These are phyloP conservation scores for Diplodus sargus DNA, from an alignment of 2,797 vertebrate species.

Conservation along the genomic window DNA sequence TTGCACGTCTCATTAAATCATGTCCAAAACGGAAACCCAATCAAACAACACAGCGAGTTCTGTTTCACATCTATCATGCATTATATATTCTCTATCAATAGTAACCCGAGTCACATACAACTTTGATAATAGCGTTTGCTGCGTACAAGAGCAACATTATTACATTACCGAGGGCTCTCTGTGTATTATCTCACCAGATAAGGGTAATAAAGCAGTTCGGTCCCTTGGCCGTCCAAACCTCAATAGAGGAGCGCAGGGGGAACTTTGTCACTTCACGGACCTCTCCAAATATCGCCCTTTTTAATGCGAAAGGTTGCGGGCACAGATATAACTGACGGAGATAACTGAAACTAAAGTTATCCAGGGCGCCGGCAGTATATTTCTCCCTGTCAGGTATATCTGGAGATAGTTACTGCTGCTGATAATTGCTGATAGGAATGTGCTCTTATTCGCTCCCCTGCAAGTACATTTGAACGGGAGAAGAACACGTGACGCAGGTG, in stretches of 20 bases:
- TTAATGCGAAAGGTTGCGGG: conserved; percentile 45
- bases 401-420: conserved; percentile 66
- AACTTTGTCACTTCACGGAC: conserved; percentile 64
- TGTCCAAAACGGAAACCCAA: conserved; percentile 61
- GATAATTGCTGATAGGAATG: conserved; percentile 84
- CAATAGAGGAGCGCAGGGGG: conserved; percentile 43
- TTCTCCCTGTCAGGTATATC: conserved; percentile 55
- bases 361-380: not conserved
- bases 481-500: conserved; percentile 83
- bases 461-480: conserved; percentile 80
- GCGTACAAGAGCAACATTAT: conserved; percentile 58
- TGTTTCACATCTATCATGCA: conserved; percentile 51
- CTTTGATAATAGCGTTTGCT: conserved; percentile 66
- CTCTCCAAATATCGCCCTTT: conserved; percentile 15
- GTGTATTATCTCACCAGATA: conserved; percentile 88
- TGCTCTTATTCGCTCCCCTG: conserved; percentile 73
- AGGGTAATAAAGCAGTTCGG: conserved; percentile 82
- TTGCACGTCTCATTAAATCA: conserved; percentile 58
- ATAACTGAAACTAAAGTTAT: conserved; percentile 2
- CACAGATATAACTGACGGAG: not conserved
- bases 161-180: conserved; percentile 74
- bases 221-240: conserved; percentile 50
- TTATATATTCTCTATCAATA: conserved; percentile 72
- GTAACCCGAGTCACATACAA: conserved; percentile 77
- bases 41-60: conserved; percentile 61